phyloP scores from a whole-genome alignment of 2,888 invertebrate species.

The Pandemis corylana region DNA sequence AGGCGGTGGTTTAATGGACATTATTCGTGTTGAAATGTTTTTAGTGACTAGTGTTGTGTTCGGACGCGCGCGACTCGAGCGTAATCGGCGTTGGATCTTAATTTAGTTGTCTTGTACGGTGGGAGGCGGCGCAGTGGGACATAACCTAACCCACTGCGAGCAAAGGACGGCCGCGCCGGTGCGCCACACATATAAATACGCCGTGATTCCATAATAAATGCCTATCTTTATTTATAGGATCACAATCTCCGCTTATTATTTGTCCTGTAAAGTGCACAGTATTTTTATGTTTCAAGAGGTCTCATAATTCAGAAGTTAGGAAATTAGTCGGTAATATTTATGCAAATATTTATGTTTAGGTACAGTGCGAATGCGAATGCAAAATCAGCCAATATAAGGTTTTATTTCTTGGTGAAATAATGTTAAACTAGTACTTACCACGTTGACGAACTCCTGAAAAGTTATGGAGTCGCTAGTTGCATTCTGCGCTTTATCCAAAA shows the following conservation, averaged over 20 bases:
- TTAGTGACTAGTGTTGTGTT: conserved; percentile 58
- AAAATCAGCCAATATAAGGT: neutral
- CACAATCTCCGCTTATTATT: conserved; percentile 39
- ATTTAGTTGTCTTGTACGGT: conserved; percentile 83
- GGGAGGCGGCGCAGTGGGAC: conserved; percentile 68
- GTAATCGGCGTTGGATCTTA: conserved; percentile 83
- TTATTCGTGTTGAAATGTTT: conserved; percentile 45
- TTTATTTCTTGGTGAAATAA: too few species aligned
- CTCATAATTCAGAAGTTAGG: neutral
- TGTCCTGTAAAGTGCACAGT: conserved; percentile 29
- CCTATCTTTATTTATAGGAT: conserved; percentile 43
- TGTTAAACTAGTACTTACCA: conserved; percentile 87
- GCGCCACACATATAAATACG: conserved; percentile 55
- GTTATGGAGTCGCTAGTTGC: conserved; percentile 91
- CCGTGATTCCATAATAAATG: conserved; percentile 41
- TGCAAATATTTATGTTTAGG: neutral
- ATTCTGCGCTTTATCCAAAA: conserved; percentile 89
- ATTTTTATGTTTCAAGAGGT: neutral
- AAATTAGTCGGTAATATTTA: neutral
- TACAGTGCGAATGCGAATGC: neutral
- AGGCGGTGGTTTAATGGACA: conserved; percentile 29
- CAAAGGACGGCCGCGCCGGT: conserved; percentile 58
- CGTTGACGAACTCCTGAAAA: conserved; percentile 97
- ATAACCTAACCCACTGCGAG: conserved; percentile 68
- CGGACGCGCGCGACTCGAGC: conserved; percentile 61